phyloP scores from a whole-genome alignment of 1,140 invertebrate species.

The Phymastichus coffea region DNA sequence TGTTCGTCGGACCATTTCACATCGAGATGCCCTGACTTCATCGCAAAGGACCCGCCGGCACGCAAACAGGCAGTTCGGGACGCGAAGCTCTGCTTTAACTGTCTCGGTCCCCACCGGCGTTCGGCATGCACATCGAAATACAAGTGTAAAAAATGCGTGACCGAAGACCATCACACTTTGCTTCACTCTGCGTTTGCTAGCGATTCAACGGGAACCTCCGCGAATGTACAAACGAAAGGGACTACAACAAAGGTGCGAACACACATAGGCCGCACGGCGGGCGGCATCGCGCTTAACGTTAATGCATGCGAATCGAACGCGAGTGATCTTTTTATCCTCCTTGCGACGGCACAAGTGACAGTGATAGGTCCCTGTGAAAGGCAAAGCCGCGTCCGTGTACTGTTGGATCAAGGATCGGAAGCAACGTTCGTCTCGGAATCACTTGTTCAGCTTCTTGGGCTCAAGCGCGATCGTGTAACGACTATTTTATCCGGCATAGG shows the following conservation, averaged over 20 bases:
- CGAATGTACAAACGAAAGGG: background rate
- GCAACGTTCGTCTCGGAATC: slow-evolving; percentile 29
- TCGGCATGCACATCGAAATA: background rate
- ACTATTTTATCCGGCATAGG: slow-evolving; percentile 1
- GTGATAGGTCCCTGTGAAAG: background rate
- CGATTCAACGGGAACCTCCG: background rate
- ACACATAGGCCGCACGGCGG: too few species aligned
- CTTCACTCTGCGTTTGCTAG: background rate
- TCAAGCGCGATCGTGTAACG: background rate
- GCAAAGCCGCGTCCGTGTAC: slow-evolving; percentile 3
- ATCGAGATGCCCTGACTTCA: background rate
- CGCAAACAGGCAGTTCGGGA: background rate
- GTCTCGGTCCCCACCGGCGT: background rate
- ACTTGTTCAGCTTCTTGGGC: slow-evolving; percentile 23
- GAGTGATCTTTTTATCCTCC: background rate
- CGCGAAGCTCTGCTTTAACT: background rate
- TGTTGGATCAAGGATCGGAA: slow-evolving; percentile 35
- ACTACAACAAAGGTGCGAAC: background rate
- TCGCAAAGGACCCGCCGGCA: background rate
- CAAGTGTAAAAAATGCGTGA: background rate
- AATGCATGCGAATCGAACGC: background rate
- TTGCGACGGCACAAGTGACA: slow-evolving; percentile 10
- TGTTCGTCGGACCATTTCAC: background rate
- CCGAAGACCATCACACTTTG: background rate
- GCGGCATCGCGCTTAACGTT: background rate